A percentile compares a stretch with the other conserved stretches of the same genome.
These are phyloP conservation scores for Copidosoma floridanum DNA, from an alignment of 1,140 invertebrate species.

Conservation along the genomic window DNA sequence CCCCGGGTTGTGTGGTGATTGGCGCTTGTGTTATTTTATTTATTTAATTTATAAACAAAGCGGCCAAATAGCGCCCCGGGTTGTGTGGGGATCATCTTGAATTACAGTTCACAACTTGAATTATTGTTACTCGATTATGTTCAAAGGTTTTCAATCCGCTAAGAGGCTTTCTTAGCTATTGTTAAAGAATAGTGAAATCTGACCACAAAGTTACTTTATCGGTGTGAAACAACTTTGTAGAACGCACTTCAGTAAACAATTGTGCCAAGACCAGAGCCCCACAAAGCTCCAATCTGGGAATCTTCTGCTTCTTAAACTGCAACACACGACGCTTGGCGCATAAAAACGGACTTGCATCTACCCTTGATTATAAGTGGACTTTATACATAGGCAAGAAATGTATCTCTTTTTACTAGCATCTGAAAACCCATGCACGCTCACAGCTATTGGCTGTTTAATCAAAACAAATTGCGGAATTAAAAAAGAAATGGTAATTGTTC, in stretches of 20 bases:
- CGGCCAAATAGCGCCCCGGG: no score
- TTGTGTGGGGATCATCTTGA: no score
- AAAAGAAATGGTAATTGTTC: no score
- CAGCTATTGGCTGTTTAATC: neutral
- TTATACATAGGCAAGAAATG: constrained; percentile 19
- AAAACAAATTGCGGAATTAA: neutral
- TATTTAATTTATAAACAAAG: no score
- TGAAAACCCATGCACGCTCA: constrained; percentile 11
- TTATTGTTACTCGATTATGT: constrained; percentile 41
- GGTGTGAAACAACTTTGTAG: constrained; percentile 20
- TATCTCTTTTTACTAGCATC: constrained; percentile 18
- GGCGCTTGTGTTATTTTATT: no score
- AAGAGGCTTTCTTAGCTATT: constrained; percentile 36
- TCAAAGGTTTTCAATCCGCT: constrained; percentile 34
- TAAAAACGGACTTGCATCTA: neutral
- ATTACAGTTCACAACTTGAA: no score
- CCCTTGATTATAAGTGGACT: neutral
- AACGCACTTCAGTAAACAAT: constrained; percentile 35
- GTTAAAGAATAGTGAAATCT: constrained; percentile 7
- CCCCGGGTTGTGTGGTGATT: no score
- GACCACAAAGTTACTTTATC: constrained; percentile 12
- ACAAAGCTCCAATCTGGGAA: constrained; percentile 56
- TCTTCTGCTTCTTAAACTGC: constrained; percentile 28
- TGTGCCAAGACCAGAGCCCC: no score
- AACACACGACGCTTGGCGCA: constrained; percentile 21